Conservation (phyloP, 2,888 invertebrate species). For the Eupithecia insigniata region DNA sequence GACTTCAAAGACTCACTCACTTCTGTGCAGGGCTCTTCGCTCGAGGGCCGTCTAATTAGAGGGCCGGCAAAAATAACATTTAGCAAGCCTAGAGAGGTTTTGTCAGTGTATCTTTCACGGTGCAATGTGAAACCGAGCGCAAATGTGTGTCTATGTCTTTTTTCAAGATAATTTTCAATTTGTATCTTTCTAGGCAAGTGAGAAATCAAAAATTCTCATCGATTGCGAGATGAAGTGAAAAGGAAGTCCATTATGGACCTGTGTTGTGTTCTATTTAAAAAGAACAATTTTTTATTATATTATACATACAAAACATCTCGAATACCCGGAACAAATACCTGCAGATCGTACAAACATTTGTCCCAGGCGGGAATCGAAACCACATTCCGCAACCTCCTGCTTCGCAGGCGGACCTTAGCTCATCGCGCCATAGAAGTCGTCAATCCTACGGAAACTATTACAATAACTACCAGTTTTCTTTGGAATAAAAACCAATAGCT, state of each 20-base stretch:
- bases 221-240: background rate
- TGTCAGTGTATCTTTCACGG: background rate
- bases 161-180: background rate
- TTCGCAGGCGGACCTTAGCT: no score
- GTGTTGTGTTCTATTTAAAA: no score
- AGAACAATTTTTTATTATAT: no score
- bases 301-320: no score
- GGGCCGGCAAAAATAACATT: slow-evolving; percentile 42
- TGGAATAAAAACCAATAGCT: background rate
- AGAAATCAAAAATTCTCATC: background rate
- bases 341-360: no score
- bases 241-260: no score
- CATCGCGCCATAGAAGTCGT: no score
- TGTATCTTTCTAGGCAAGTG: background rate
- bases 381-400: no score
- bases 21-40: slow-evolving; percentile 53
- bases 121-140: background rate
- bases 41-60: slow-evolving; percentile 61
- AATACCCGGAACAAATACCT: no score
- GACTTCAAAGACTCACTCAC: slow-evolving; percentile 54
- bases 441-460: background rate
- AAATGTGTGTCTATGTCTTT: background rate
- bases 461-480: background rate
- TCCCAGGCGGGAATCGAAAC: no score
- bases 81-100: slow-evolving; percentile 17